Evolutionary conservation across 2,113 vertebrate genomes (phyloP), one percentile per base, ranked within the genome.

Genomic region (Regulus satrapa): DNA sequence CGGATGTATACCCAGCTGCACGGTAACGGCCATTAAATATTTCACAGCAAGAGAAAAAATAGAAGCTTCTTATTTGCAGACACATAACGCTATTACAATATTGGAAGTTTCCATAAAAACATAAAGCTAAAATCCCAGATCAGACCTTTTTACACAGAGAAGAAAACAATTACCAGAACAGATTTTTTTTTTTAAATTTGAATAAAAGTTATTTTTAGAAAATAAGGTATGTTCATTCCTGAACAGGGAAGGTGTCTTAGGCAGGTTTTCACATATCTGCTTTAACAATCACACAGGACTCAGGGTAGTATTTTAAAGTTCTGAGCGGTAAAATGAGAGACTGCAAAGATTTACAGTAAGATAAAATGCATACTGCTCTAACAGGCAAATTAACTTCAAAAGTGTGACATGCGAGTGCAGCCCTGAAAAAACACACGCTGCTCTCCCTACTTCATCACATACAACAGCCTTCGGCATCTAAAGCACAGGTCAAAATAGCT

Each of bases 1-100:
- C 3, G n/a, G 95, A 96, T 95, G 77, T 93, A 82, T 96, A 96
- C 88, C 89, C 94, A 95, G 94, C 83, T 97, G 92, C 89, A 96
- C 73, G 96, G 95, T 89, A 97, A 97, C 26, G n/a, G 67, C 90
- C 85, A 97, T 96, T 97, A 97, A 97, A 79, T 92, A 92, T 96
- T 97, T 94, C 92, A 96, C 78, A 95, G 61, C 80, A 76, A 63
- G 77, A 89, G 29, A 54, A 89, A 94, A 91, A 79, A 10, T n/a
- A 94, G 82, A 95, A 88, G 46, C 74, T 88, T 82, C 72, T 92
- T 82, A 73, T 88, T 92, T 95, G 68, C 89, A 97, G 85, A 58
- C 38, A 92, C 34, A 48, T 62, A 89, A 67, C 13, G 28, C 25
- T 93, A 41, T 32, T 80, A 51, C 41, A 66, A 31, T 7, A 23